A percentile compares a stretch with the other conserved stretches of the same genome.
phyloP scores from a whole-genome alignment of 2,113 vertebrate species.

The Catharus bicknelli region DNA sequence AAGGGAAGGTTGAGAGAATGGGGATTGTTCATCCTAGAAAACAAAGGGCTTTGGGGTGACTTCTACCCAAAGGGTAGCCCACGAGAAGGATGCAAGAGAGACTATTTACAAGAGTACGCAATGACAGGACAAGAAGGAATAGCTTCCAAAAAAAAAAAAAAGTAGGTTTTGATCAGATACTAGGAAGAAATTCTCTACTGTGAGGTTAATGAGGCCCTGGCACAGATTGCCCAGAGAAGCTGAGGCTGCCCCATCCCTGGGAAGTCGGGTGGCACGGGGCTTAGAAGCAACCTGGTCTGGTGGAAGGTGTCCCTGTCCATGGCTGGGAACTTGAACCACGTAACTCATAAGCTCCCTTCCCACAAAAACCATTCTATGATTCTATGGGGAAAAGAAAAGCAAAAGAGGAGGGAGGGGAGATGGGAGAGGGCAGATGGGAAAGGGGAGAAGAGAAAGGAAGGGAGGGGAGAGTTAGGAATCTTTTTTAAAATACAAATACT shows the following conservation, averaged over 20 bases:
- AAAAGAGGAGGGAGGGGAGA: background rate
- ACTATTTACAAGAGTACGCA: background rate
- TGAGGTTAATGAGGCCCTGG: too few species aligned
- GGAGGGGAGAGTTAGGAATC: fast-evolving
- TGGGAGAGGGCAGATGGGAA: fast-evolving
- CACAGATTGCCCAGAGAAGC: too few species aligned
- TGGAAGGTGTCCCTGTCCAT: background rate
- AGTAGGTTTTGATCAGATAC: background rate
- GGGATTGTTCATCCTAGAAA: background rate
- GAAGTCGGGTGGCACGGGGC: background rate
- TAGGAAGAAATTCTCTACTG: background rate
- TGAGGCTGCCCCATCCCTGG: background rate
- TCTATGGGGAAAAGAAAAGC: background rate
- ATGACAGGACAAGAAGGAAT: background rate
- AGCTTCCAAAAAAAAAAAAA: background rate
- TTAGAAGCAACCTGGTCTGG: background rate
- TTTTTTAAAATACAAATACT: background rate
- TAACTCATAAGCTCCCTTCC: background rate
- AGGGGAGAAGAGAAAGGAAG: too few species aligned
- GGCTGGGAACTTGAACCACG: background rate
- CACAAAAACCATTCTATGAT: background rate
- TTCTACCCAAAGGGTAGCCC: fast-evolving
- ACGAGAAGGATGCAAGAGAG: background rate
- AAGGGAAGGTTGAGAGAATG: background rate
- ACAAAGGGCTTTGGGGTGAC: background rate